Evolutionary conservation across 2,888 invertebrate species (phyloP).

Genomic region (Melanostoma mellinum): DNA sequence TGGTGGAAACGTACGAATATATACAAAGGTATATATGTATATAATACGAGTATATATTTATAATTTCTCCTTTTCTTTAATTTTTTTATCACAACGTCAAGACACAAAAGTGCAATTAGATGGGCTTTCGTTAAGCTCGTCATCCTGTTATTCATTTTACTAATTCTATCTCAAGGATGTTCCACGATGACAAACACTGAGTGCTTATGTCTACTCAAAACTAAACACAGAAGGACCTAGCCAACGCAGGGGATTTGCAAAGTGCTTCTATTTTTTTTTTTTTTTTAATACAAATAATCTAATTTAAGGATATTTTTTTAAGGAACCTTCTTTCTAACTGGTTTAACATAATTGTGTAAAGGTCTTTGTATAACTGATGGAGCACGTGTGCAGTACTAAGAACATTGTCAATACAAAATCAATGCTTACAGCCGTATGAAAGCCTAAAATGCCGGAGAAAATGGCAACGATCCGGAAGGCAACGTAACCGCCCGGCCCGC

Average conservation of each 20-base stretch:
- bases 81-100: slow-evolving; percentile 29
- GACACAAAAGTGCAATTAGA: slow-evolving; percentile 49
- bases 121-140: slow-evolving; percentile 25
- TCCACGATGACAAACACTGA: slow-evolving; percentile 5
- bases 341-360: slow-evolving; percentile 14
- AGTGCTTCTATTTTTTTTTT: slow-evolving; percentile 27
- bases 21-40: no score
- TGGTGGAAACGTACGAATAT: not conserved
- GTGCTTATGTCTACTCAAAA: slow-evolving; percentile 7
- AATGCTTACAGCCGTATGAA: not conserved
- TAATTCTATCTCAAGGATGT: slow-evolving; percentile 28
- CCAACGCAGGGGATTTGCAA: not conserved
- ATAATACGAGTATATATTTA: no score
- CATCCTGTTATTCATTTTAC: slow-evolving; percentile 23
- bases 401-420: slow-evolving; percentile 14
- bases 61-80: not conserved
- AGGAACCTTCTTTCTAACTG: not conserved
- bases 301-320: slow-evolving; percentile 10
- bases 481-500: no score
- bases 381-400: not conserved
- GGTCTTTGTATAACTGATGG: not conserved
- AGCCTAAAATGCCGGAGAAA: not conserved
- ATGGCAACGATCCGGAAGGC: no score
- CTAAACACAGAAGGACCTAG: slow-evolving; percentile 1
- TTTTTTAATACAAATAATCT: slow-evolving; percentile 24